Evolutionary conservation across 2,113 vertebrate genomes (phyloP).

Genomic region (Equus quagga): DNA sequence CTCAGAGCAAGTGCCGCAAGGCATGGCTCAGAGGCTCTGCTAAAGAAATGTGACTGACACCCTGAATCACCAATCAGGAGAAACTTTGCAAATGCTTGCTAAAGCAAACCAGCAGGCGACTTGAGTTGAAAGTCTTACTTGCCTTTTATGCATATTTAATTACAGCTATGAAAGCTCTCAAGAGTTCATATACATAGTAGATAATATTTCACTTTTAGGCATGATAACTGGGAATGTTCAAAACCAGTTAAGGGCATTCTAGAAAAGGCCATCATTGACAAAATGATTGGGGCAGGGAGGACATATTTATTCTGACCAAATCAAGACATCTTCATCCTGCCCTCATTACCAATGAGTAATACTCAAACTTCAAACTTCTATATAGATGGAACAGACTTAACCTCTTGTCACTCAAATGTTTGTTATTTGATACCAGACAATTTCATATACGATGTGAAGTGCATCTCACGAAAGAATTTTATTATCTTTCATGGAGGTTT

Average conservation of each 20-base stretch:
- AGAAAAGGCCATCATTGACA: neutral
- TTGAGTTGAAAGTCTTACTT: conserved; percentile 23
- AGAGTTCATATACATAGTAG: neutral
- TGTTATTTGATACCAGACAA: neutral
- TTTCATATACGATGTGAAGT: neutral
- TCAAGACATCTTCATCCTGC: neutral
- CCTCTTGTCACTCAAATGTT: neutral
- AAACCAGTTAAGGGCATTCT: neutral
- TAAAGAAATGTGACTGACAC: neutral
- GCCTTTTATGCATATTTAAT: conserved; percentile 58
- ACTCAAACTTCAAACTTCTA: neutral
- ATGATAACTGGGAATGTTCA: neutral
- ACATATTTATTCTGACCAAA: neutral
- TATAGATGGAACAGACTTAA: neutral
- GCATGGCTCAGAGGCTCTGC: neutral
- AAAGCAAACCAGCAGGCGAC: conserved; percentile 1
- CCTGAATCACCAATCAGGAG: conserved; percentile 24
- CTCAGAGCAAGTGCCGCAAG: neutral
- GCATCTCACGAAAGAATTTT: neutral
- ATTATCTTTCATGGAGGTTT: neutral
- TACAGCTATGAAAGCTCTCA: neutral
- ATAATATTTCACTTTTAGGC: conserved; percentile 20
- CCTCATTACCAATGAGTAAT: neutral
- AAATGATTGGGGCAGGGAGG: neutral
- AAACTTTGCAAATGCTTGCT: conserved; percentile 12